These are phyloP conservation scores for Amblyopsis rosae DNA, from an alignment of 2,113 vertebrate genomes.

Conservation along the genomic window DNA sequence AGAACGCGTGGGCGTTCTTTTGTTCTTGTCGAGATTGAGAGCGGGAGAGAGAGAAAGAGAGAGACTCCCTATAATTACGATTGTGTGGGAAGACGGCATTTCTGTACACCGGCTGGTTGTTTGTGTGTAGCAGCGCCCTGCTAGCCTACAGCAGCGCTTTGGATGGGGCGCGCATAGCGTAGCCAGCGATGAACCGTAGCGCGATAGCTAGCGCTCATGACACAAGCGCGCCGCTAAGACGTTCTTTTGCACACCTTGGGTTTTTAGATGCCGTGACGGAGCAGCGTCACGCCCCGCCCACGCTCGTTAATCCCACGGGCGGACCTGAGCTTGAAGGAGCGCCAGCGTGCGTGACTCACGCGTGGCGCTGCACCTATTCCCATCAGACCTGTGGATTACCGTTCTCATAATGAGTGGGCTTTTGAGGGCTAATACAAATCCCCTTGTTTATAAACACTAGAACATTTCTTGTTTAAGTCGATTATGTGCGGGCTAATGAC, in stretches of 20 bases:
- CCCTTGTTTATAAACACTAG: constrained; percentile 67
- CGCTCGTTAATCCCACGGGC: no score
- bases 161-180: constrained; percentile 45
- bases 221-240: no score
- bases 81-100: constrained; percentile 68
- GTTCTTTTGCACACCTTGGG: no score
- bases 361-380: constrained; percentile 13
- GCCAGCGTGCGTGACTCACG: constrained; percentile 21
- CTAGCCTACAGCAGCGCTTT: constrained; percentile 51
- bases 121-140: constrained; percentile 55
- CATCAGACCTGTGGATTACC: constrained; percentile 65
- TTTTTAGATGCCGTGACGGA: no score
- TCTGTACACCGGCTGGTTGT: constrained; percentile 57
- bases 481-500: constrained; percentile 64
- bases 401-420: constrained; percentile 61
- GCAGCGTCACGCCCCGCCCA: no score
- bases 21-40: constrained; percentile 52
- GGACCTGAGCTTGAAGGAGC: background rate
- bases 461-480: constrained; percentile 51
- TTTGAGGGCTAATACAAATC: constrained; percentile 64
- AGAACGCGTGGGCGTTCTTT: constrained; percentile 70
- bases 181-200: no score
- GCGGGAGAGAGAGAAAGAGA: background rate
- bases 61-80: constrained; percentile 66
- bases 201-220: no score